Conservation (phyloP, 2,113 vertebrate genomes). For the Larimichthys polyactis region DNA sequence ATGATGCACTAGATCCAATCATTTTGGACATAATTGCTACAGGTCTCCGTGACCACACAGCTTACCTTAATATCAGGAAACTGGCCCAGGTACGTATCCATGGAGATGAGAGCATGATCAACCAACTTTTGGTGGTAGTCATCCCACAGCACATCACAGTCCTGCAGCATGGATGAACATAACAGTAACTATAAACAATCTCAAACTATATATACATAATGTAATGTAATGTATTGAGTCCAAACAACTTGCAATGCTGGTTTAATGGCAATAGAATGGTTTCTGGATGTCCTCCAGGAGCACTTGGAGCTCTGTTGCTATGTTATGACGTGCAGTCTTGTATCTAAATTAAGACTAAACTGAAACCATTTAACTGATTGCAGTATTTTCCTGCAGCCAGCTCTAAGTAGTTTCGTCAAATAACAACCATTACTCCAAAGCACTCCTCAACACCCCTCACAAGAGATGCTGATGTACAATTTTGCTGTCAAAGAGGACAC, state of each 20-base stretch:
- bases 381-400: not conserved
- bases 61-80: constrained; percentile 98
- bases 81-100: constrained; percentile 98
- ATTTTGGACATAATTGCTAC: not conserved
- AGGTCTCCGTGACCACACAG: not conserved
- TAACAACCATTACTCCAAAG: constrained; percentile 17
- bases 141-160: constrained; percentile 95
- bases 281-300: not conserved
- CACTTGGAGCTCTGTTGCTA: not conserved
- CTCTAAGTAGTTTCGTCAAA: not conserved
- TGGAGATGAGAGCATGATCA: constrained; percentile 96
- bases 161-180: constrained; percentile 81
- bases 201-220: not conserved
- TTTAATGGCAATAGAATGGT: not conserved
- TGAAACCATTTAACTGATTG: constrained; percentile 9
- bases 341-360: constrained; percentile 1
- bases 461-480: not conserved
- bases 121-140: constrained; percentile 99
- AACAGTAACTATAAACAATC: constrained; percentile 4
- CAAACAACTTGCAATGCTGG: not conserved
- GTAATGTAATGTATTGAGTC: no score
- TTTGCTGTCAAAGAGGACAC: constrained; percentile 8
- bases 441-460: not conserved
- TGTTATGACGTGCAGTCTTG: not conserved
- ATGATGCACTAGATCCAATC: not conserved